Conservation (phyloP, 2,888 invertebrate genomes). For the Podotricha telesiphe region DNA sequence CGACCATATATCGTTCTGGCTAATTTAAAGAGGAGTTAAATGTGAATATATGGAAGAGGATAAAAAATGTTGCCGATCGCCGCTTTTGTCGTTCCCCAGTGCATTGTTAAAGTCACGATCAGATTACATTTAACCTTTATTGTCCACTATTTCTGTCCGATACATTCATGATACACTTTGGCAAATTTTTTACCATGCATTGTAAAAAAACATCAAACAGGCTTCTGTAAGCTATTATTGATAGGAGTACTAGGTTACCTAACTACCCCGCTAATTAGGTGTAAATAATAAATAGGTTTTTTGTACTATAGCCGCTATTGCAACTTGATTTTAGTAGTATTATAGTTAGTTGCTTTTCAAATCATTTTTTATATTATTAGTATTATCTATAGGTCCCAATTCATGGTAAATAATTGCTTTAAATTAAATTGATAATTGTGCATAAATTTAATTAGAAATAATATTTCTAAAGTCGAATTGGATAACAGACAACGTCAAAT, state of each 20-base stretch:
- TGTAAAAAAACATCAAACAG: constrained; percentile 30
- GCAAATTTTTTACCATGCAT: constrained; percentile 39
- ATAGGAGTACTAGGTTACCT: not conserved
- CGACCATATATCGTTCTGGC: constrained; percentile 38
- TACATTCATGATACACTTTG: constrained; percentile 49
- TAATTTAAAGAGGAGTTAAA: constrained; percentile 47
- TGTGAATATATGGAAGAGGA: constrained; percentile 45
- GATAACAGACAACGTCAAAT: not conserved
- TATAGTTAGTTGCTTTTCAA: too few species aligned
- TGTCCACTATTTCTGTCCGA: constrained; percentile 57
- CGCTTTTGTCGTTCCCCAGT: constrained; percentile 55
- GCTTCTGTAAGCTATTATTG: not conserved
- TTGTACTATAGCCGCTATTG: not conserved
- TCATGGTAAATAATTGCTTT: too few species aligned
- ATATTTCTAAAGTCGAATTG: not conserved
- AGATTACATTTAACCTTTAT: constrained; percentile 70
- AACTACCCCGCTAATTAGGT: not conserved
- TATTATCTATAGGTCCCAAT: too few species aligned
- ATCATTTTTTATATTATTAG: too few species aligned
- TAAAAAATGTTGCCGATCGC: constrained; percentile 49
- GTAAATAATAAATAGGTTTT: not conserved
- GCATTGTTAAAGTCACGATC: constrained; percentile 66
- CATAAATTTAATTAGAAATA: not conserved
- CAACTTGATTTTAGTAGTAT: not conserved
- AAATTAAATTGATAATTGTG: not conserved